Percentiles rank a stretch among this genome's conserved stretches.
Conservation (phyloP, 2,113 vertebrate species). For the Gopherus evgoodei region DNA sequence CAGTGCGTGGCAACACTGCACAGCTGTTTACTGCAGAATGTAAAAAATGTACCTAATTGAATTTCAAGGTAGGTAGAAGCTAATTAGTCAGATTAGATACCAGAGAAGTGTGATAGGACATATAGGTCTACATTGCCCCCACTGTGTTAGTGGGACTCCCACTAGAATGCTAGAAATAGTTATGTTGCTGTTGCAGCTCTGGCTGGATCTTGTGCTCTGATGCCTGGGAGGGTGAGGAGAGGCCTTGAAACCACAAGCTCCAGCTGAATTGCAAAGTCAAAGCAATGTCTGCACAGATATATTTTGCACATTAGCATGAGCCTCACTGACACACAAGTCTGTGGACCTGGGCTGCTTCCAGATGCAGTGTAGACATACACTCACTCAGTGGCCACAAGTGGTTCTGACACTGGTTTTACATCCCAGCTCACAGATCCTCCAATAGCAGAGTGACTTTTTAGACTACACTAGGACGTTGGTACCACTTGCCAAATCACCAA, state of each 20-base stretch:
- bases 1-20: not conserved
- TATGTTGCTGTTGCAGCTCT: not conserved
- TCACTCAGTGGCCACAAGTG: not conserved
- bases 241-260: not conserved
- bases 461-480: not conserved
- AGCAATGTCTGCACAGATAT: not conserved
- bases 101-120: not conserved
- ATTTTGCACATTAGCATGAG: not conserved
- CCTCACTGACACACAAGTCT: not conserved
- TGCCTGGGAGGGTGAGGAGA: not conserved
- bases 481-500: not conserved
- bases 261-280: not conserved
- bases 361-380: not conserved
- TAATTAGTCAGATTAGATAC: not conserved
- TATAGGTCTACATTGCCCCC: not conserved
- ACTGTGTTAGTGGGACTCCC: not conserved
- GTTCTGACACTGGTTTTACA: not conserved
- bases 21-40: not conserved
- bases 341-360: not conserved
- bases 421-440: not conserved
- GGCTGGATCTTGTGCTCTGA: not conserved
- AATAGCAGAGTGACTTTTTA: not conserved
- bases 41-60: not conserved
- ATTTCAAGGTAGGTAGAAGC: not conserved
- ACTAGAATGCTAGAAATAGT: not conserved